These are phyloP conservation scores for Callaeas wilsoni DNA, from an alignment of 2,113 vertebrate genomes.

Conservation along the genomic window DNA sequence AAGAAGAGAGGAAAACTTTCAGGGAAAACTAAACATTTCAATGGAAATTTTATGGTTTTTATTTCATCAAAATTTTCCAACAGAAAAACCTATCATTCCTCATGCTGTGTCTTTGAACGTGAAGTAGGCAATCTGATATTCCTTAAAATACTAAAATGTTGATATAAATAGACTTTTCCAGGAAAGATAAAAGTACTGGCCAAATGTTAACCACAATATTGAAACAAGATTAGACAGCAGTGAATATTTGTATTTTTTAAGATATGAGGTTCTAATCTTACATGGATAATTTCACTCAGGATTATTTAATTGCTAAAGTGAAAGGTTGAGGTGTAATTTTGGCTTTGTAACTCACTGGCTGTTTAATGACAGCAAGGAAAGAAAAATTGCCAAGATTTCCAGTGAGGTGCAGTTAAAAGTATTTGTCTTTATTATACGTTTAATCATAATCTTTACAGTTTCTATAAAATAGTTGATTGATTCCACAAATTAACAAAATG, in stretches of 20 bases:
- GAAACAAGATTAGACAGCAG: background rate
- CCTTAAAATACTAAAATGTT: background rate
- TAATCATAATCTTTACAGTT: background rate
- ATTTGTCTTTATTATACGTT: background rate
- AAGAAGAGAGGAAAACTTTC: background rate
- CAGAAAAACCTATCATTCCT: background rate
- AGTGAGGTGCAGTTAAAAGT: background rate
- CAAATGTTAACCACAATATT: background rate
- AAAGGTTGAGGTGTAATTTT: background rate
- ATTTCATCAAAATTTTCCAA: background rate
- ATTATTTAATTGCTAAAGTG: background rate
- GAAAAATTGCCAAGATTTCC: background rate
- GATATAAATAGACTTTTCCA: background rate
- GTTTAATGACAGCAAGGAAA: background rate
- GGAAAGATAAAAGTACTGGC: background rate
- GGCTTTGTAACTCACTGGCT: background rate
- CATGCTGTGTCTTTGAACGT: background rate
- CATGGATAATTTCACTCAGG: background rate
- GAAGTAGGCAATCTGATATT: background rate
- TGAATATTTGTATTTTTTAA: background rate
- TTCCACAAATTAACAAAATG: background rate
- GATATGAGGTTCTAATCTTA: background rate
- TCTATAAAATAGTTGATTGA: background rate
- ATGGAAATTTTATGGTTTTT: background rate
- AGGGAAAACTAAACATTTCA: background rate